Conservation (phyloP, 1,140 invertebrate genomes). For the Bradynema listronoti region DNA sequence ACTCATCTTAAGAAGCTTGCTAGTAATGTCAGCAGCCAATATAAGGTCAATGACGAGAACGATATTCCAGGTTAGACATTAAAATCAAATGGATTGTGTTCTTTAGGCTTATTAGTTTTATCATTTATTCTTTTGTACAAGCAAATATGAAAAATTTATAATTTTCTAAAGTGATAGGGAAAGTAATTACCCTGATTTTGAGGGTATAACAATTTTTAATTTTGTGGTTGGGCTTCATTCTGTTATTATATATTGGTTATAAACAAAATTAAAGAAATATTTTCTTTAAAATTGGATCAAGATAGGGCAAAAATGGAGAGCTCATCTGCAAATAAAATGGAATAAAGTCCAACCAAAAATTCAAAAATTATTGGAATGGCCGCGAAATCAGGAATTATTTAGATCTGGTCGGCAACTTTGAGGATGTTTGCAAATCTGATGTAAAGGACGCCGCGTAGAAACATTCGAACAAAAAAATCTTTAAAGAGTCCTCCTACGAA, state of each 20-base stretch:
- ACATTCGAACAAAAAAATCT: not conserved
- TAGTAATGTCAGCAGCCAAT: conserved; percentile 65
- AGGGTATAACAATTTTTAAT: not conserved
- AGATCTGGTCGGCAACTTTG: conserved; percentile 29
- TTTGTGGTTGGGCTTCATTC: no score
- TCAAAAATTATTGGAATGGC: no score
- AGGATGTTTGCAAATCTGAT: conserved; percentile 21
- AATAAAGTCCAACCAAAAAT: no score
- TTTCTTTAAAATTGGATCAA: no score
- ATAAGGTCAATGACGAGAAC: conserved; percentile 66
- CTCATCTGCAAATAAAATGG: no score
- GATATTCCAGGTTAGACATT: conserved; percentile 69
- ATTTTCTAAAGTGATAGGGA: not conserved
- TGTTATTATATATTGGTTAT: no score
- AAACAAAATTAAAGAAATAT: no score
- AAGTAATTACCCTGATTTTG: not conserved
- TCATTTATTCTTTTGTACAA: not conserved
- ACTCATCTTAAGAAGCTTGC: conserved; percentile 88
- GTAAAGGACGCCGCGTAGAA: conserved; percentile 4
- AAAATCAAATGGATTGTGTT: no score
- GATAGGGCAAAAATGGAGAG: no score
- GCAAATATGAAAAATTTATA: not conserved
- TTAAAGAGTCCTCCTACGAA: no score
- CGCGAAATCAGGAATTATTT: no score
- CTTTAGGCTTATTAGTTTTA: no score